Percentiles rank a stretch among this genome's conserved stretches.
These are phyloP conservation scores for Melospiza georgiana DNA, from an alignment of 2,113 vertebrate species.

Conservation along the genomic window DNA sequence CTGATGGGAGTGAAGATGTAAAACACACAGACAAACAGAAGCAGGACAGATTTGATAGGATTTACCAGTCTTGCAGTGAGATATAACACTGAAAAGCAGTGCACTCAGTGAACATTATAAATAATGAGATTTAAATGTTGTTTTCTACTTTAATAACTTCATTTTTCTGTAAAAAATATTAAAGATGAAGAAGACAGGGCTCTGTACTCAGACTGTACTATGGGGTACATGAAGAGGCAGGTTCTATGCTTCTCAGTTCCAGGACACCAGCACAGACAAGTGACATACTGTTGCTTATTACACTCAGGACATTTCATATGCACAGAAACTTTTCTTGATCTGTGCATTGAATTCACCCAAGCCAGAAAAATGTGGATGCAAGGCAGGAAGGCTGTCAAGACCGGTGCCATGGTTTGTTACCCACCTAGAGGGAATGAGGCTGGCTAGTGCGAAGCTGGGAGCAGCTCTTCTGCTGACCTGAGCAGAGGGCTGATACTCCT, in stretches of 20 bases:
- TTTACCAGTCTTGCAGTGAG: neutral
- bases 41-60: neutral
- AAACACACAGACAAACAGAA: neutral
- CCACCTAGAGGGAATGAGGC: neutral
- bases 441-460: neutral
- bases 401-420: neutral
- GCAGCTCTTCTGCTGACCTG: neutral
- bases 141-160: neutral
- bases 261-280: neutral
- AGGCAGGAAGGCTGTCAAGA: neutral
- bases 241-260: neutral
- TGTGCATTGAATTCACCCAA: neutral
- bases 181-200: neutral
- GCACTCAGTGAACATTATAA: neutral
- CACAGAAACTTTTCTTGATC: neutral
- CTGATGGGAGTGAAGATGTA: neutral
- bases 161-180: neutral
- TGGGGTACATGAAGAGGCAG: neutral
- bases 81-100: neutral
- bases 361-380: neutral
- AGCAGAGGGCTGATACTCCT: neutral
- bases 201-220: neutral
- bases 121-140: neutral
- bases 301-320: rapidly evolving
- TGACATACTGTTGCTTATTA: neutral